phyloP scores from a whole-genome alignment of 1,140 invertebrate species.

The Gryllus bimaculatus region DNA sequence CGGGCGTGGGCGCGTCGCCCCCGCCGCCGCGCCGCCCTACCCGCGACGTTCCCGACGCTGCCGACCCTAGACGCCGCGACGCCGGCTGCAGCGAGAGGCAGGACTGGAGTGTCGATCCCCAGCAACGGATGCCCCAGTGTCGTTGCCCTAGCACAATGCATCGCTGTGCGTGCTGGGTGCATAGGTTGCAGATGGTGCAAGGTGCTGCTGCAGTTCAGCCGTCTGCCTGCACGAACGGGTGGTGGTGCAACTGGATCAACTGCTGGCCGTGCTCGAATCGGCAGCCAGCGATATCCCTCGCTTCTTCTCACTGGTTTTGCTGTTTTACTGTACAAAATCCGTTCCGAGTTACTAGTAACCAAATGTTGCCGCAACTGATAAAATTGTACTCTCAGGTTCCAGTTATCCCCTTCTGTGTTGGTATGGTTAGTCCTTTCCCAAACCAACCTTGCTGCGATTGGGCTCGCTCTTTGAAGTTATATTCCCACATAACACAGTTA shows the following conservation, averaged over 20 bases:
- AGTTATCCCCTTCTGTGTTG: constrained; percentile 13
- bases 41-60: background rate
- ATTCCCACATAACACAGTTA: constrained; percentile 17
- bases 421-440: constrained; percentile 12
- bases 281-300: constrained; percentile 20
- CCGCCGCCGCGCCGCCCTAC: too few relatives aligned
- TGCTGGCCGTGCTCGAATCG: constrained; percentile 6
- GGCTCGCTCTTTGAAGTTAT: constrained; percentile 11
- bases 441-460: constrained; percentile 10
- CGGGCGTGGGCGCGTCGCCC: background rate
- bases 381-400: constrained; percentile 19
- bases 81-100: constrained; percentile 7
- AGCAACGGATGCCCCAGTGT: constrained; percentile 12
- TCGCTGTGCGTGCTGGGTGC: constrained; percentile 21
- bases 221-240: constrained; percentile 20
- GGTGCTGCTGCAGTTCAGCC: constrained; percentile 20
- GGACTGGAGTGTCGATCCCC: constrained; percentile 9
- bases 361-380: constrained; percentile 18
- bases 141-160: constrained; percentile 7
- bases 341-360: constrained; percentile 7
- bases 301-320: constrained; percentile 19
- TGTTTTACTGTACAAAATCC: background rate
- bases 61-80: background rate
- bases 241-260: constrained; percentile 12
- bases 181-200: constrained; percentile 22